Percentiles rank a stretch among this genome's conserved stretches.
phyloP scores from a whole-genome alignment of 1,140 invertebrate genomes.

The Zophobas morio region DNA sequence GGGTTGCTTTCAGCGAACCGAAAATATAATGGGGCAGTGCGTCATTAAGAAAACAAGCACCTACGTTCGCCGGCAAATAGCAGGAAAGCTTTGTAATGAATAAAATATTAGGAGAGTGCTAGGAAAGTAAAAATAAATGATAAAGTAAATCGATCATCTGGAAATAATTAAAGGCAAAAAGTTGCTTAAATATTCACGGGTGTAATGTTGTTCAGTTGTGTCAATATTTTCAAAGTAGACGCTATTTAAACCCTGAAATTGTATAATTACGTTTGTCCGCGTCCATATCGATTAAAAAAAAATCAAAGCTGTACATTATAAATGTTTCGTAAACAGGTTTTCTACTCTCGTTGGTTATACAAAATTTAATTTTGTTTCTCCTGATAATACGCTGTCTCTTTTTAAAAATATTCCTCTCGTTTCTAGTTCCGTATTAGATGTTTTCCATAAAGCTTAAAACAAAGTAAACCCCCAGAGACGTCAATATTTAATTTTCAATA shows the following conservation, averaged over 20 bases:
- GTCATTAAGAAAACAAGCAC: conserved; percentile 36
- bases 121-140: background rate
- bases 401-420: no score
- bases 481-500: conserved; percentile 22
- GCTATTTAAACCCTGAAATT: no score
- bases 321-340: no score
- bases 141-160: background rate
- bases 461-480: background rate
- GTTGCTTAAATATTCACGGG: background rate
- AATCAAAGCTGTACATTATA: no score
- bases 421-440: no score
- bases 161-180: background rate
- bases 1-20: conserved; percentile 22
- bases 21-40: conserved; percentile 38
- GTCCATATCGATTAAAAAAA: no score
- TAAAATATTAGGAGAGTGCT: conserved; percentile 16
- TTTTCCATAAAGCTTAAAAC: no score
- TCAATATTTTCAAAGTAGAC: no score
- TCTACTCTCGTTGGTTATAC: no score
- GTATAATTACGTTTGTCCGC: no score
- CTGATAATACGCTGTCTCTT: no score
- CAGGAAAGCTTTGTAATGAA: conserved; percentile 9
- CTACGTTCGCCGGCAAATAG: conserved; percentile 21
- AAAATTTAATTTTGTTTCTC: no score
- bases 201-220: background rate